Evolutionary conservation across 2,113 vertebrate genomes (phyloP), one percentile per base, ranked within the genome.

Genomic region (Rhea pennata): DNA sequence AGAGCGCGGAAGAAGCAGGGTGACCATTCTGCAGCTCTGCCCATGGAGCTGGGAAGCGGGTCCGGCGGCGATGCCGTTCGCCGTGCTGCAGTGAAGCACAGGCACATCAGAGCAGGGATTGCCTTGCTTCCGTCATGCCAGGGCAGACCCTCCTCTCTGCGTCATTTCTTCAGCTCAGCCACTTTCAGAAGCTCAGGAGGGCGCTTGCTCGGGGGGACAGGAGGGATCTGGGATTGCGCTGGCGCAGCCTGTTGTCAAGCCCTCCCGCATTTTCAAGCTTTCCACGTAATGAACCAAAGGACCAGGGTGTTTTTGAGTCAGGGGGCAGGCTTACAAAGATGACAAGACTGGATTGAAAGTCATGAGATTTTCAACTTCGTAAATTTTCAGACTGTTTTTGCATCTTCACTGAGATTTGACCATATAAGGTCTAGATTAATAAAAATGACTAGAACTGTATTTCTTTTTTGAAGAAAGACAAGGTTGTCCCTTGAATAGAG

Each of bases 321-420:
- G 12, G 51, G 40, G 36, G 26, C 8, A 6, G 26, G 39, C 36
- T 56, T 39, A 26, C 51, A 15, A 54, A 73, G 26, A 29, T 9
- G 12, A 36, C 13, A 62, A 48, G 29, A 9, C 23, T 9, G 39
- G 73, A 15, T 10, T 82, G 86, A 78, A 72, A 82, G 69, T 7
- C 3, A 4, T 6, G 3, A 1, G 12, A 40, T 59, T 74, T 79
- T 15, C 7, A 24, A 53, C 31, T 36, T 22, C 12, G 5, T 42
- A 66, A 13, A 13, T 27, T 9, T 5, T 2, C 12, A 39, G 42
- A 31, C 7, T 0, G 0, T 13, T 79, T 29, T 17, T 7, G 4
- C 16, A 9, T 23, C 67, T 39, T 67, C 24, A 69, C 16, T 4
- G 9, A 59, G 62, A 15, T 10, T 21, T 20, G 16, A 19, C 15